These are phyloP conservation scores for Microctenopoma lineatum DNA, from an alignment of 2,797 vertebrate genomes.

Conservation along the genomic window DNA sequence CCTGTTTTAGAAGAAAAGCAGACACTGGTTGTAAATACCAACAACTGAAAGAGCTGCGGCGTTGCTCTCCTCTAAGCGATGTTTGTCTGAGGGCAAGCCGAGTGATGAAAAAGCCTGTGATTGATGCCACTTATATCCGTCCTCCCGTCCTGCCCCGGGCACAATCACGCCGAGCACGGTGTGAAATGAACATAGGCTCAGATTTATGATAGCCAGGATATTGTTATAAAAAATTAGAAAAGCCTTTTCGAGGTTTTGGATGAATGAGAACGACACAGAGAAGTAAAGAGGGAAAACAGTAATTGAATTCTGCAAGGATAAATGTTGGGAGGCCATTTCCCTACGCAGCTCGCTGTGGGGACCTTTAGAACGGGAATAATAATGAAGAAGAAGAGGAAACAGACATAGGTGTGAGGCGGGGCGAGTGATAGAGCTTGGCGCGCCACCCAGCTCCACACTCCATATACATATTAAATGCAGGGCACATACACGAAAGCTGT, in stretches of 20 bases:
- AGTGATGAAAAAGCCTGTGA: constrained; percentile 60
- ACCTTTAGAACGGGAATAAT: constrained; percentile 55
- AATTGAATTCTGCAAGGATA: constrained; percentile 74
- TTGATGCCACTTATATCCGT: constrained; percentile 60
- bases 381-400: constrained; percentile 49
- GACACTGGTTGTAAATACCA: constrained; percentile 46
- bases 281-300: constrained; percentile 28
- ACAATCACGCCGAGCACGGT: constrained; percentile 31
- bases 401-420: constrained; percentile 7
- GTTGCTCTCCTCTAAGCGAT: constrained; percentile 16
- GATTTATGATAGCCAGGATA: constrained; percentile 56
- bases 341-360: constrained; percentile 47
- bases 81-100: constrained; percentile 29
- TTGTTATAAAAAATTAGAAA: constrained; percentile 68
- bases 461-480: constrained; percentile 60
- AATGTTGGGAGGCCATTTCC: constrained; percentile 50
- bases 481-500: constrained; percentile 35
- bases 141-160: constrained; percentile 35
- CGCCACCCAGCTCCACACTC: constrained; percentile 37
- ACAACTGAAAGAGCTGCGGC: constrained; percentile 21
- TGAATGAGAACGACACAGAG: constrained; percentile 33
- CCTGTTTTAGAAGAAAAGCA: constrained; percentile 31
- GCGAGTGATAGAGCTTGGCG: constrained; percentile 22
- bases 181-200: constrained; percentile 48
- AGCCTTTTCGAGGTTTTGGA: constrained; percentile 50